phyloP scores from a whole-genome alignment of 1,140 invertebrate species.

The Palaemon carinicauda region DNA sequence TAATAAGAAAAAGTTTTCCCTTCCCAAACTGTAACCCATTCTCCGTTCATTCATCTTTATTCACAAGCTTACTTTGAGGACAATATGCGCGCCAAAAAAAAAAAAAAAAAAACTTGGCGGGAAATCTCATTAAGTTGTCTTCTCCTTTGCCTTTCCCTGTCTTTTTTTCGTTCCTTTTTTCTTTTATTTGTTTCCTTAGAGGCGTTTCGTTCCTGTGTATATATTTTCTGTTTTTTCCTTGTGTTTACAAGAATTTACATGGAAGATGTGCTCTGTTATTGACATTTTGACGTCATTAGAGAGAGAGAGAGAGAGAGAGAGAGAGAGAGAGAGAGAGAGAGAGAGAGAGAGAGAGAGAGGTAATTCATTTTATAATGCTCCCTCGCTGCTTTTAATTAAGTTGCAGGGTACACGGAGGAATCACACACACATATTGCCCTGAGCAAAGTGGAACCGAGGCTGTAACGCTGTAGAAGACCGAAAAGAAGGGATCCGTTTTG shows the following conservation, averaged over 20 bases:
- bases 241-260: background rate
- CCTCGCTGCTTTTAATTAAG: too few species aligned
- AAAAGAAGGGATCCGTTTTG: too few species aligned
- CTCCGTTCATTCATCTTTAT: background rate
- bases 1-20: background rate
- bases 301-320: background rate
- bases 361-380: too few species aligned
- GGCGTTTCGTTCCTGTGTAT: background rate
- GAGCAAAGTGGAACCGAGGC: too few species aligned
- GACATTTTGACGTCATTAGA: background rate
- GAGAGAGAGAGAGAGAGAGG: background rate
- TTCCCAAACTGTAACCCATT: background rate
- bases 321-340: background rate
- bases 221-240: background rate
- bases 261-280: background rate
- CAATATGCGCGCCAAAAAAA: background rate
- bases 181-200: background rate
- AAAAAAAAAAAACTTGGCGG: constrained; percentile 9
- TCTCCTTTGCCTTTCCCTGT: background rate
- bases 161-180: background rate
- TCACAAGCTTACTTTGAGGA: background rate
- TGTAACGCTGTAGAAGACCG: too few species aligned
- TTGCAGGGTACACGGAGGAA: too few species aligned
- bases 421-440: too few species aligned
- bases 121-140: constrained; percentile 1